Evolutionary conservation across 2,797 vertebrate species (phyloP), one percentile per base, ranked within the genome.

Genomic region (Eutrigla gurnardus): DNA sequence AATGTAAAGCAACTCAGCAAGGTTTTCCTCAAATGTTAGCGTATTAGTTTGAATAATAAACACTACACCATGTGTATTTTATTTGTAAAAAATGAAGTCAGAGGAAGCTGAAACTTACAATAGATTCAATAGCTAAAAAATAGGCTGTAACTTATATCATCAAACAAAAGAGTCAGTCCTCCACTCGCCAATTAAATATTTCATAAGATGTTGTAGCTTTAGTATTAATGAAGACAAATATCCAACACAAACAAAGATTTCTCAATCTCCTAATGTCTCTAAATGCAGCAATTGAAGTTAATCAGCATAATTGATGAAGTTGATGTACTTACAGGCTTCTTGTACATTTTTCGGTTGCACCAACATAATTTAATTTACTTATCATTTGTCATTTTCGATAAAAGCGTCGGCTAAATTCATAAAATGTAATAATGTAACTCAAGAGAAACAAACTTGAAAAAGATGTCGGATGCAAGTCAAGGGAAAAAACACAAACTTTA

Each of bases 401-500:
- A 25, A 25, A 25, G 25, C 25, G 25, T 25, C 2, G 9, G 11
- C n/a, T 33, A 7, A 32, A 53, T 40, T 12, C 18, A 40, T 40
- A 8, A n/a, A 11, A 58, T 37, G 37, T 25, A 39, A 35, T 7
- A 36, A 40, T 59, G 18, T 60, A 42, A 35, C 25, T 63, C 18
- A 50, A 25, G 42, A 36, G 3, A 49, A 43, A 15, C 46, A 32
- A 25, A 59, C 7, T 15, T 10, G 0, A 59, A 35, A 77, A 70
- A 65, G 33, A 81, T 61, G 36, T 77, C 63, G 59, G 32, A 14
- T 58, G 0, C 58, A 63, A 58, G 65, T 91, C 81, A 88, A 93
- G 89, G 91, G 86, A 91, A 90, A 89, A 90, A 92, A 91, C 88
- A 87, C 90, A 93, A 90, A 90, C 88, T 93, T 93, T 92, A 92